These are phyloP conservation scores for Dendrolimus pini DNA, from an alignment of 2,888 invertebrate species.

Conservation along the genomic window DNA sequence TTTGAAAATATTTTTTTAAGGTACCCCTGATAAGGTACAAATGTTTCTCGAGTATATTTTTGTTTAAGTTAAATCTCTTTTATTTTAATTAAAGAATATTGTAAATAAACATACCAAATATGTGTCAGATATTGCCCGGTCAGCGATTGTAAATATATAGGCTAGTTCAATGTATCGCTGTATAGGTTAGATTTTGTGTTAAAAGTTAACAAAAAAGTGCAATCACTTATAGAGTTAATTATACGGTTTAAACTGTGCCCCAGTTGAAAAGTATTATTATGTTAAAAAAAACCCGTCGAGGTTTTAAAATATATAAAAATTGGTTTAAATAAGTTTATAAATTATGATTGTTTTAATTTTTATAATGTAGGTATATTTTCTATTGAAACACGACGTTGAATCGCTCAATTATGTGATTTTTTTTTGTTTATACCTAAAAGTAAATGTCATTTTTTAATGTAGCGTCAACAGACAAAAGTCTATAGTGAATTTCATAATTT, in stretches of 20 bases:
- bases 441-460: conserved; percentile 27
- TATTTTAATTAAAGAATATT: conserved; percentile 43
- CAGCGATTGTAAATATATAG: conserved; percentile 58
- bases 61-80: conserved; percentile 49
- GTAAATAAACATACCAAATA: conserved; percentile 76
- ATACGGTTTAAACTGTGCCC: conserved; percentile 56
- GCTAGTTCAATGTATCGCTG: conserved; percentile 13
- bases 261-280: conserved; percentile 76
- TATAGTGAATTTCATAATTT: conserved; percentile 23
- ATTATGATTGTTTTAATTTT: conserved; percentile 64
- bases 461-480: conserved; percentile 21
- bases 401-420: conserved; percentile 55
- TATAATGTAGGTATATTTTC: conserved; percentile 54
- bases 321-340: not conserved
- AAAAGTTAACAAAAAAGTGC: conserved; percentile 65
- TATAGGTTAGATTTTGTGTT: conserved; percentile 36
- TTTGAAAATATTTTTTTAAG: conserved; percentile 58
- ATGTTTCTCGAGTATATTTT: conserved; percentile 54
- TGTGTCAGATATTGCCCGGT: conserved; percentile 47
- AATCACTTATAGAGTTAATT: conserved; percentile 70
- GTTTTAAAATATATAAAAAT: conserved; percentile 48
- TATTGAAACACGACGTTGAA: conserved; percentile 38
- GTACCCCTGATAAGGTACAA: conserved; percentile 64
- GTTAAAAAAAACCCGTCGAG: conserved; percentile 71
- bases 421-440: conserved; percentile 12